Evolutionary conservation across 2,888 invertebrate genomes (phyloP).

Genomic region (Himalopsyche kuldschensis): DNA sequence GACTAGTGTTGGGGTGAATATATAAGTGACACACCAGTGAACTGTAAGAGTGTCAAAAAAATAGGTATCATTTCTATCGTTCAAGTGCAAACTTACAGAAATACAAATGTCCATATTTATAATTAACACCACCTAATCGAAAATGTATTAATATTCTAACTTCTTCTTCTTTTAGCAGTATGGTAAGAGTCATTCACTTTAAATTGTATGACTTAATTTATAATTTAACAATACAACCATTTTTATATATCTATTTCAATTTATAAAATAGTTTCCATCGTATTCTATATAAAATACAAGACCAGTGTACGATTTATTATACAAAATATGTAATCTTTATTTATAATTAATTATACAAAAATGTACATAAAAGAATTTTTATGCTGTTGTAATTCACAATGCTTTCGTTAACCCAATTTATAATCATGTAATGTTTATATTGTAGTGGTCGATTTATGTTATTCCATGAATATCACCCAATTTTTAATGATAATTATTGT

Average conservation of each 20-base stretch:
- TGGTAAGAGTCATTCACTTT: neutral
- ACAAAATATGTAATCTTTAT: neutral
- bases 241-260: too few relatives aligned
- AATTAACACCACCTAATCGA: too few relatives aligned
- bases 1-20: too few relatives aligned
- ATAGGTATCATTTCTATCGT: too few relatives aligned
- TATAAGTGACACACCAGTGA: too few relatives aligned
- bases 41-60: too few relatives aligned
- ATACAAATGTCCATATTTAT: too few relatives aligned
- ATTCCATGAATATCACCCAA: neutral
- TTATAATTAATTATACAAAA: conserved; percentile 5
- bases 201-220: neutral
- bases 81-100: too few relatives aligned
- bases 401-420: neutral
- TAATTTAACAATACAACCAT: neutral
- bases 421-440: neutral
- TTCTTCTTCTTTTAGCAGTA: neutral
- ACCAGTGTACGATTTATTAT: neutral
- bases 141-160: too few relatives aligned
- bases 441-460: neutral
- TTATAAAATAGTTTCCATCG: neutral
- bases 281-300: neutral
- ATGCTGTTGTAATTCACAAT: neutral
- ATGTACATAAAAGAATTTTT: neutral
- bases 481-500: neutral